Evolutionary conservation across 23 tunicate species (phyloP).

Genomic region (Diplosoma virens): DNA sequence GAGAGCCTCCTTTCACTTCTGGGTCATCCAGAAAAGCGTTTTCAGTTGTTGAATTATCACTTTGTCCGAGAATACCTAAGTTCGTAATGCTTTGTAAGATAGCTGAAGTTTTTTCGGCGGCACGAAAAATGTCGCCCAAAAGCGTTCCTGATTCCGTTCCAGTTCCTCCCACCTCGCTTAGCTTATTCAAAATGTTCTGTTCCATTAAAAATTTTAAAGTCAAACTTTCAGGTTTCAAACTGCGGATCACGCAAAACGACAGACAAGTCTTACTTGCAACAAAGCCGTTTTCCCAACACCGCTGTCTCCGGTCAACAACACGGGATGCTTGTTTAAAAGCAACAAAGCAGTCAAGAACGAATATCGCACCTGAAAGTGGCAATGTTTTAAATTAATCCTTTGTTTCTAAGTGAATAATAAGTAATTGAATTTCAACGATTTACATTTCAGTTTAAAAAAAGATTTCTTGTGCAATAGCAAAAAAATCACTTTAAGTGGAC

Average conservation of each 20-base stretch:
- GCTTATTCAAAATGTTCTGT: constrained; percentile 64
- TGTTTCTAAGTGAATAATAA: too few relatives aligned
- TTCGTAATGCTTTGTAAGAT: constrained; percentile 74
- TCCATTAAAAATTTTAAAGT: not conserved
- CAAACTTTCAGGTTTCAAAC: not conserved
- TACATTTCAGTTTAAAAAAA: too few relatives aligned
- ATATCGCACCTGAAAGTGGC: constrained; percentile 74
- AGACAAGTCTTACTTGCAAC: constrained; percentile 73
- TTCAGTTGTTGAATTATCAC: not conserved
- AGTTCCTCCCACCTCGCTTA: constrained; percentile 63
- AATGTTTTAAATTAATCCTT: too few relatives aligned
- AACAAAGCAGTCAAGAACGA: constrained; percentile 77
- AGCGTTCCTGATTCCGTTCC: constrained; percentile 75
- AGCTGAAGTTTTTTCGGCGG: constrained; percentile 73
- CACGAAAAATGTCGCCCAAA: constrained; percentile 75
- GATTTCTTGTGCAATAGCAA: too few relatives aligned
- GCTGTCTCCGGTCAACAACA: constrained; percentile 88
- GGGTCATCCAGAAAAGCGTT: not conserved
- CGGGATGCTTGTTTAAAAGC: constrained; percentile 72
- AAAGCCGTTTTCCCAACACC: constrained; percentile 92
- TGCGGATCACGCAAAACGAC: too few relatives aligned
- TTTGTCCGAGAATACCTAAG: constrained; percentile 50
- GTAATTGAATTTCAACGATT: too few relatives aligned
- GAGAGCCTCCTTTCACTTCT: not conserved
- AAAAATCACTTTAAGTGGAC: too few relatives aligned